Percentiles rank a stretch among this genome's conserved stretches.
phyloP scores from a whole-genome alignment of 1,140 invertebrate genomes.

The Pseudomyrmex dendroicus region DNA sequence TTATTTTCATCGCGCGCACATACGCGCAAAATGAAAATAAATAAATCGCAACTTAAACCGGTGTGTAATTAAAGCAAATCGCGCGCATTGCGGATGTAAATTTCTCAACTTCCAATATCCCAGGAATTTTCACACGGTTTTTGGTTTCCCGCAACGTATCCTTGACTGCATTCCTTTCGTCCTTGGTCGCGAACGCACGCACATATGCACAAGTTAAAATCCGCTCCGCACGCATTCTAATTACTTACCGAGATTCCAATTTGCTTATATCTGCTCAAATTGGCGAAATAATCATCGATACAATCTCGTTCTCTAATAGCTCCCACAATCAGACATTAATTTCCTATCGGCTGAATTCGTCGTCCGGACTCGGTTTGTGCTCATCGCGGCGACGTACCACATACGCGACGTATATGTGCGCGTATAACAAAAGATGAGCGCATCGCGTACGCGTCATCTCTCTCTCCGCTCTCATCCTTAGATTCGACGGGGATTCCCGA shows the following conservation, averaged over 20 bases:
- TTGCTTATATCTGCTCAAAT: not conserved
- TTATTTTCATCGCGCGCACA: not conserved
- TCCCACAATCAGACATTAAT: constrained; percentile 38
- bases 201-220: not conserved
- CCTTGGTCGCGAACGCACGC: not conserved
- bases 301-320: not conserved
- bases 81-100: not conserved
- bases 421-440: constrained; percentile 19
- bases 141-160: not conserved
- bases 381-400: not conserved
- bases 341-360: constrained; percentile 27
- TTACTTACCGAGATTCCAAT: not conserved
- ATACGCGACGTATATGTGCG: too few relatives aligned
- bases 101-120: not conserved
- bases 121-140: constrained; percentile 1
- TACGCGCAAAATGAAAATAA: not conserved
- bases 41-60: not conserved
- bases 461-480: constrained; percentile 14
- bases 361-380: not conserved
- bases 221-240: not conserved
- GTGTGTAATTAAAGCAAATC: not conserved
- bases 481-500: constrained; percentile 25
- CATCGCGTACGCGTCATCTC: constrained; percentile 6
- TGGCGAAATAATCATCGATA: constrained; percentile 22
- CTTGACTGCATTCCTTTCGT: not conserved